A percentile compares a stretch with the other conserved stretches of the same genome.
Conservation (phyloP, 2,888 invertebrate genomes). For the Drosophila siamana region DNA sequence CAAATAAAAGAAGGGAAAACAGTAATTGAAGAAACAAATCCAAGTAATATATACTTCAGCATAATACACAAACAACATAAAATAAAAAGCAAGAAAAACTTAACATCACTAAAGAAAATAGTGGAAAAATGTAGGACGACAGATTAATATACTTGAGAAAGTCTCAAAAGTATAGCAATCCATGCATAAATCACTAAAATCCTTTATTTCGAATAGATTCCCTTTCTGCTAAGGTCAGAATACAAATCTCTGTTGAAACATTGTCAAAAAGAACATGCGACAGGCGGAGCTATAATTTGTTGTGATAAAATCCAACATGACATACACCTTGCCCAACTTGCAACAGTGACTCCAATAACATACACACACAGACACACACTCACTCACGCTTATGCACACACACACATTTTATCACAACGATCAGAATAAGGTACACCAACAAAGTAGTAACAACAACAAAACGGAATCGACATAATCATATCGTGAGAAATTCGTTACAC, state of each 20-base stretch:
- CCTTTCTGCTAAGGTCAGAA: background rate
- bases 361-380: conserved; percentile 14
- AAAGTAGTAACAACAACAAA: conserved; percentile 62
- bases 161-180: conserved; percentile 13
- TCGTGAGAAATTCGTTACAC: conserved; percentile 85
- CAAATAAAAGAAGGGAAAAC: no score
- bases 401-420: conserved; percentile 25
- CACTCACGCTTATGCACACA: background rate
- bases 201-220: background rate
- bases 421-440: conserved; percentile 40
- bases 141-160: background rate
- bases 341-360: conserved; percentile 17
- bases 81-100: no score
- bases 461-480: conserved; percentile 83
- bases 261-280: conserved; percentile 21
- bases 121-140: no score
- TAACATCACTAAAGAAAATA: no score
- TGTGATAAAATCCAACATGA: conserved; percentile 61
- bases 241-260: conserved; percentile 34
- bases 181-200: background rate
- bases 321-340: conserved; percentile 63
- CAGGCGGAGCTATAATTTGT: conserved; percentile 46
- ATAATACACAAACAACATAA: no score
- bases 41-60: no score
- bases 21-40: no score